Conservation (phyloP, 2,888 invertebrate genomes). For the Agrotis puta region DNA sequence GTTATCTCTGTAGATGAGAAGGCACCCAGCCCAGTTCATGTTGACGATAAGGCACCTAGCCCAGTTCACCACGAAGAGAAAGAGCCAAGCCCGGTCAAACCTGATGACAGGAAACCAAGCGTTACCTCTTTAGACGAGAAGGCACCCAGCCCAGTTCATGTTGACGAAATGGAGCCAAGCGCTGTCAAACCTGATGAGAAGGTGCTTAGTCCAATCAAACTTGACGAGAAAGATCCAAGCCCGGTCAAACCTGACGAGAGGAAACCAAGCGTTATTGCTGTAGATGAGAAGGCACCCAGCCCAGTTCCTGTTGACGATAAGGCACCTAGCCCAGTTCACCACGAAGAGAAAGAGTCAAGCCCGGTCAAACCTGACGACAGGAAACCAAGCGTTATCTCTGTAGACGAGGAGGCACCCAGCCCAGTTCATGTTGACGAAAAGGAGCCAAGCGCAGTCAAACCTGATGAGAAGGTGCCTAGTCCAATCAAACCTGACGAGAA, state of each 20-base stretch:
- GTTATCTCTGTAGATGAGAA: slow-evolving; percentile 28
- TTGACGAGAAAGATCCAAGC: not conserved
- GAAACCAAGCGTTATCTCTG: not conserved
- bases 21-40: not conserved
- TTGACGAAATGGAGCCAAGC: slow-evolving; percentile 19
- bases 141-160: too few species aligned
- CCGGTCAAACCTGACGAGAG: too few species aligned
- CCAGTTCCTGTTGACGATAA: too few species aligned
- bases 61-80: slow-evolving; percentile 8
- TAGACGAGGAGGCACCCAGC: not conserved
- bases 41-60: too few species aligned
- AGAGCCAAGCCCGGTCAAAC: not conserved
- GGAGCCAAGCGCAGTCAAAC: slow-evolving; percentile 1
- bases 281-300: not conserved
- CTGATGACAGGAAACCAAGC: slow-evolving; percentile 28
- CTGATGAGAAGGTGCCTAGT: slow-evolving; percentile 1
- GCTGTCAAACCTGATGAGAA: slow-evolving; percentile 18
- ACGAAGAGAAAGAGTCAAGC: not conserved
- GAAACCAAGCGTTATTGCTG: not conserved
- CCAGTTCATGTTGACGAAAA: not conserved
- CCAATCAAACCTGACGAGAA: not conserved
- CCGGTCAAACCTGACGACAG: not conserved
- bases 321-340: not conserved
- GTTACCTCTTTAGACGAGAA: not conserved
- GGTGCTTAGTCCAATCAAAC: slow-evolving; percentile 29